Evolutionary conservation across 2,113 vertebrate genomes (phyloP).

Genomic region (Ammodytes marinus): DNA sequence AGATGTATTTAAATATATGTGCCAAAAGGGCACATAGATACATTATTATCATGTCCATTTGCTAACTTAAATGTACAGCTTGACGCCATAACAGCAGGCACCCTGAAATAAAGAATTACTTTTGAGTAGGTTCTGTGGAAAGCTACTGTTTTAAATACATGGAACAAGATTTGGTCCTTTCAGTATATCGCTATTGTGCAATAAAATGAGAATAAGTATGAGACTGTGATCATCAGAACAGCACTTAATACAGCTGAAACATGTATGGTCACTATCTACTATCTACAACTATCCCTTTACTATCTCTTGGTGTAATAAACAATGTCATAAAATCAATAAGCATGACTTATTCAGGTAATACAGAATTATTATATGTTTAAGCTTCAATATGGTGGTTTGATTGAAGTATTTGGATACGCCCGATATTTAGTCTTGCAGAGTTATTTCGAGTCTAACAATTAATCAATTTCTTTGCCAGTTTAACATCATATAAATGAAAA

Average conservation of each 20-base stretch:
- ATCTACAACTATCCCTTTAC: neutral
- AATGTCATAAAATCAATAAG: neutral
- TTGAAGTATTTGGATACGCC: neutral
- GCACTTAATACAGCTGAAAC: neutral
- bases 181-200: neutral
- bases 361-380: neutral
- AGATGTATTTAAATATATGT: neutral
- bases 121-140: neutral
- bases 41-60: neutral
- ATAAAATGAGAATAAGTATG: neutral
- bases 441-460: too few species aligned
- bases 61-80: neutral
- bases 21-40: neutral
- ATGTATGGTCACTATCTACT: neutral
- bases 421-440: too few species aligned
- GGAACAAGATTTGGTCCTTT: neutral
- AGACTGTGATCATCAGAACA: neutral
- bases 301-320: neutral
- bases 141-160: neutral
- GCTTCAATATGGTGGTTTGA: neutral
- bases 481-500: neutral
- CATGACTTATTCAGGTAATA: neutral
- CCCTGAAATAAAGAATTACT: too few species aligned
- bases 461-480: too few species aligned
- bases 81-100: neutral